Percentiles rank a stretch among this genome's conserved stretches.
Conservation (phyloP, 2,113 vertebrate genomes). For the Gambusia affinis region DNA sequence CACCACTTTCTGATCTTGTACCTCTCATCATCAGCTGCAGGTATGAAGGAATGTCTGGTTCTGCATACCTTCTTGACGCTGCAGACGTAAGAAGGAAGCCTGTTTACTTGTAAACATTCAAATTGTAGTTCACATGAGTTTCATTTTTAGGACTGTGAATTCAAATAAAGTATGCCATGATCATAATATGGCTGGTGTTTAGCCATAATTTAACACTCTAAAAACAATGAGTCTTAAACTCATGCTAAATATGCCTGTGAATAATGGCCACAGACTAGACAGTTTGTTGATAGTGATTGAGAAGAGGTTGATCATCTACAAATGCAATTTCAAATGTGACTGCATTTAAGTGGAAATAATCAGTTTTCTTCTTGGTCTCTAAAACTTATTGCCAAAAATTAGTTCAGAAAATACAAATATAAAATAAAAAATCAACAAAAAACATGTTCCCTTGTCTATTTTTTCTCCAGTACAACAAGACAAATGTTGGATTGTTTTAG, state of each 20-base stretch:
- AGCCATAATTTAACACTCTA: background rate
- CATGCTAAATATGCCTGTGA: background rate
- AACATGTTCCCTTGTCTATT: background rate
- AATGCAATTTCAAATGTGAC: no score
- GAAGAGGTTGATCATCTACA: no score
- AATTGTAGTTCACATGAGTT: slow-evolving; percentile 4
- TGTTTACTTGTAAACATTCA: slow-evolving; percentile 22
- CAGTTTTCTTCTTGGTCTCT: no score
- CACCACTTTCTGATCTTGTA: slow-evolving; percentile 14
- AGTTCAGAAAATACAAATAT: no score
- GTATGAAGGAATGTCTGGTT: slow-evolving; percentile 59
- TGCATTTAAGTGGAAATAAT: background rate
- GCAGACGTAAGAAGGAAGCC: slow-evolving; percentile 31
- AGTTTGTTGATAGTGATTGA: no score
- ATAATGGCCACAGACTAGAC: no score
- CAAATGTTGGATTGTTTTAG: background rate
- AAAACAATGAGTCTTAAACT: no score
- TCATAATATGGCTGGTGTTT: background rate
- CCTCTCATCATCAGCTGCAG: slow-evolving; percentile 4
- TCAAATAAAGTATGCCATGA: background rate
- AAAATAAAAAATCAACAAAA: background rate
- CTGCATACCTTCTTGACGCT: slow-evolving; percentile 39
- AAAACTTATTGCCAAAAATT: no score
- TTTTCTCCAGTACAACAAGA: background rate
- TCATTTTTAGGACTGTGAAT: slow-evolving; percentile 5